phyloP scores from a whole-genome alignment of 2,797 vertebrate species.

The Zalophus californianus region DNA sequence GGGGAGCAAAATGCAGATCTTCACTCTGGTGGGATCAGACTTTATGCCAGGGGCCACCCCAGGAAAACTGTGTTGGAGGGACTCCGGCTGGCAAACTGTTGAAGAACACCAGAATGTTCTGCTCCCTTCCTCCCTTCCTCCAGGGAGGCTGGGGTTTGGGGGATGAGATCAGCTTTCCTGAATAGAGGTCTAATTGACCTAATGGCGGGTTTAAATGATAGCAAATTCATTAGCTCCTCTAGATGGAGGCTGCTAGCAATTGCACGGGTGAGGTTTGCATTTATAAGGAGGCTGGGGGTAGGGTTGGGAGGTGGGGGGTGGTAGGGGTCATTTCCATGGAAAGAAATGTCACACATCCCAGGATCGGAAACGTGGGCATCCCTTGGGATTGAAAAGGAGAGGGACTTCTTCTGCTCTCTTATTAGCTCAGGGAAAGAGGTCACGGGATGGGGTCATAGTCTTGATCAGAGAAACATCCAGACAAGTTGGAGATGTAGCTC shows the following conservation, averaged over 20 bases:
- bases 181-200: constrained; percentile 70
- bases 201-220: constrained; percentile 63
- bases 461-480: neutral
- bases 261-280: constrained; percentile 18
- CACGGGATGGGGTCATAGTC: neutral
- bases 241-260: constrained; percentile 1
- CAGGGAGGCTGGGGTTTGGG: neutral
- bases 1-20: neutral
- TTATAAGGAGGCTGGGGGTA: neutral
- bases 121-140: neutral
- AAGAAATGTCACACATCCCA: constrained; percentile 2
- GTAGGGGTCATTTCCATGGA: neutral
- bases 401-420: neutral
- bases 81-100: neutral
- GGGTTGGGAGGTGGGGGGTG: too few species aligned
- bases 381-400: neutral
- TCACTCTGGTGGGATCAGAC: neutral
- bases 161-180: constrained; percentile 59
- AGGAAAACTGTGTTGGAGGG: neutral
- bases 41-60: neutral
- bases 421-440: neutral
- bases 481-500: neutral
- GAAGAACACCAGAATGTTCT: neutral
- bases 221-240: constrained; percentile 14
- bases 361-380: neutral